A percentile compares a stretch with the other conserved stretches of the same genome.
Evolutionary conservation across 2,888 invertebrate genomes (phyloP).

Genomic region (Drosophila kambysellisi): DNA sequence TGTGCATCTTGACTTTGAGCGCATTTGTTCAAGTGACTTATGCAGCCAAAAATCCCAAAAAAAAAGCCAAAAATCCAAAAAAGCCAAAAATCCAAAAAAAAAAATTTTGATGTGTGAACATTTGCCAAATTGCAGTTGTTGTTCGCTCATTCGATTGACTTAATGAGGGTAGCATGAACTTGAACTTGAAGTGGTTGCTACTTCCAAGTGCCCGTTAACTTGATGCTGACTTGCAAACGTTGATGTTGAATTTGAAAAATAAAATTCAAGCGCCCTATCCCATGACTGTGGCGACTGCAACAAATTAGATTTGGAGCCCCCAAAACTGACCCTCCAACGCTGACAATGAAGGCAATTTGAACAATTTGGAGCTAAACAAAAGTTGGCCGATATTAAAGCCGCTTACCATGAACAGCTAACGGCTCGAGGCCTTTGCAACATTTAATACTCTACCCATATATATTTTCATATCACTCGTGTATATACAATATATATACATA

Average conservation of each 20-base stretch:
- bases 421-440: slow-evolving; percentile 55
- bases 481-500: not conserved
- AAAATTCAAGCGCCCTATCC: slow-evolving; percentile 40
- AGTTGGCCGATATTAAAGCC: slow-evolving; percentile 59
- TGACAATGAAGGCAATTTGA: slow-evolving; percentile 66
- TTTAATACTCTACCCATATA: slow-evolving; percentile 9
- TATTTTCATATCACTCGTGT: not conserved
- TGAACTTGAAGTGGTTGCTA: slow-evolving; percentile 69
- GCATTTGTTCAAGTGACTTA: slow-evolving; percentile 60
- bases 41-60: slow-evolving; percentile 38
- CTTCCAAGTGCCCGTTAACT: slow-evolving; percentile 18
- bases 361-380: slow-evolving; percentile 54
- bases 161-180: slow-evolving; percentile 69
- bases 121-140: slow-evolving; percentile 68
- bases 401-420: slow-evolving; percentile 68
- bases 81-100: slow-evolving; percentile 16
- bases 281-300: slow-evolving; percentile 43
- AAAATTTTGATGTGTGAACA: slow-evolving; percentile 41
- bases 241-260: slow-evolving; percentile 11
- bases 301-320: slow-evolving; percentile 65
- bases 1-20: slow-evolving; percentile 70
- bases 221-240: slow-evolving; percentile 44
- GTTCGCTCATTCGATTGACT: slow-evolving; percentile 42
- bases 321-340: slow-evolving; percentile 25
- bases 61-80: slow-evolving; percentile 17